Conservation (phyloP, 2,113 vertebrate species). For the Cryptoleucopteryx plumbea region DNA sequence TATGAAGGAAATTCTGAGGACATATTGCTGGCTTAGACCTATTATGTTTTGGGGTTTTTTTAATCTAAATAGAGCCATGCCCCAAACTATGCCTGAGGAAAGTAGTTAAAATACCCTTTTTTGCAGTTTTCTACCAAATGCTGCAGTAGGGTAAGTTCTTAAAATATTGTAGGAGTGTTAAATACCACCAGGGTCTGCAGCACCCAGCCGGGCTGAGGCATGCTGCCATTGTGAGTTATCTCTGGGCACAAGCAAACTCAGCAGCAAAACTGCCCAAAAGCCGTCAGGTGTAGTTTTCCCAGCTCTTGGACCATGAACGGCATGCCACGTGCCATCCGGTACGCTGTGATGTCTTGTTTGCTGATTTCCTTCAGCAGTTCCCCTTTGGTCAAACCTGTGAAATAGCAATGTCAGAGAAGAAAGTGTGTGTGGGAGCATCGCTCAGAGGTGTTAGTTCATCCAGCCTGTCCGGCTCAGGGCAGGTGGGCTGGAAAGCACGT, state of each 20-base stretch:
- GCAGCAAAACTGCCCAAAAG: not conserved
- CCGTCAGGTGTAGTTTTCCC: not conserved
- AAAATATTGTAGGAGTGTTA: not conserved
- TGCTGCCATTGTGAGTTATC: fast-evolving
- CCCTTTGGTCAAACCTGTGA: not conserved
- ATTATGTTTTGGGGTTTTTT: not conserved
- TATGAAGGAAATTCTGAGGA: not conserved
- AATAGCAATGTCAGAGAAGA: not conserved
- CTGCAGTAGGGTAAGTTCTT: not conserved
- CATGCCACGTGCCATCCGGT: fast-evolving
- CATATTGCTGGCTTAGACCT: not conserved
- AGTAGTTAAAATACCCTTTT: not conserved
- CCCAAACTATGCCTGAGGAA: not conserved
- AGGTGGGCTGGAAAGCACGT: not conserved
- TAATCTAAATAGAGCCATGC: not conserved
- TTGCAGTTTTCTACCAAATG: not conserved
- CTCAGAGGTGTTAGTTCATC: not conserved
- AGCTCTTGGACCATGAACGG: fast-evolving
- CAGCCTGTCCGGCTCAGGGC: fast-evolving
- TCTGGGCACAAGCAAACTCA: not conserved
- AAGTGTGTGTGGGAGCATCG: not conserved
- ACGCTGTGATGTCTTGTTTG: not conserved
- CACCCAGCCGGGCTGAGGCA: not conserved
- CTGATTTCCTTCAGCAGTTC: not conserved
- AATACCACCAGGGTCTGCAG: not conserved